These are phyloP conservation scores for Rhagophthalmus giganteus DNA, from an alignment of 2,888 invertebrate genomes.

Conservation along the genomic window DNA sequence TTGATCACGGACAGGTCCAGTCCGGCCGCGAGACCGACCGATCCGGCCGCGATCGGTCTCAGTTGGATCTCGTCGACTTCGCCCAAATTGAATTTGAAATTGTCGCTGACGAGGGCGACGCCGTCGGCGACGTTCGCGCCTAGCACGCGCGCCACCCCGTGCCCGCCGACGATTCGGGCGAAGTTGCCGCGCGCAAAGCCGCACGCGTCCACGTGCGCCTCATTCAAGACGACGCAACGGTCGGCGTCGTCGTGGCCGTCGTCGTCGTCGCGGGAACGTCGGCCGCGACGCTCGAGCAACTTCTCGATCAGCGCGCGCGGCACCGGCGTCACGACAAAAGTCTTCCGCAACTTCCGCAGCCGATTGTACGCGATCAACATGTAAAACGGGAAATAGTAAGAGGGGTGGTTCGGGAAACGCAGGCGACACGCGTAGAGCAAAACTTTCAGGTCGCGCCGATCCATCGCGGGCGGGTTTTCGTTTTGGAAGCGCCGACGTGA, in stretches of 20 bases:
- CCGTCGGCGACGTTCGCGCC: neutral
- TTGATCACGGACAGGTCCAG: slow-evolving; percentile 48
- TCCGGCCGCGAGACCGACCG: slow-evolving; percentile 45
- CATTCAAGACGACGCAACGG: slow-evolving; percentile 28
- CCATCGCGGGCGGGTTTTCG: too few species aligned
- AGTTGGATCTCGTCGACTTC: slow-evolving; percentile 7
- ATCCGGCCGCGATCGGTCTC: slow-evolving; percentile 18
- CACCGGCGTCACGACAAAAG: slow-evolving; percentile 37
- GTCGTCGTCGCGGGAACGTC: slow-evolving; percentile 36
- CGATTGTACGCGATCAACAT: slow-evolving; percentile 47
- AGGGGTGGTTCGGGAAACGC: slow-evolving; percentile 39
- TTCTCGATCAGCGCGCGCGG: slow-evolving; percentile 33
- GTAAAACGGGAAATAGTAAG: slow-evolving; percentile 47
- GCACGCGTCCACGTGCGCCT: neutral
- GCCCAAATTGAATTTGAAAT: slow-evolving; percentile 29
- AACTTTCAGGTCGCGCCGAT: slow-evolving; percentile 1
- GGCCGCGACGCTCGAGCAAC: neutral
- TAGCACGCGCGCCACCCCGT: slow-evolving; percentile 5
- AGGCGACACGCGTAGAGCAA: slow-evolving; percentile 19
- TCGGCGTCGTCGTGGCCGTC: slow-evolving; percentile 44
- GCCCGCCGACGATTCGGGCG: slow-evolving; percentile 1
- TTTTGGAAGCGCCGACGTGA: too few species aligned
- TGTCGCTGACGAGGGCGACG: slow-evolving; percentile 10
- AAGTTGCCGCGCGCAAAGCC: too few species aligned
- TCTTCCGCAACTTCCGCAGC: slow-evolving; percentile 37